Base-by-base conservation (phyloP, 1,140 invertebrate genomes). In the Mylabris phalerata region DNA sequence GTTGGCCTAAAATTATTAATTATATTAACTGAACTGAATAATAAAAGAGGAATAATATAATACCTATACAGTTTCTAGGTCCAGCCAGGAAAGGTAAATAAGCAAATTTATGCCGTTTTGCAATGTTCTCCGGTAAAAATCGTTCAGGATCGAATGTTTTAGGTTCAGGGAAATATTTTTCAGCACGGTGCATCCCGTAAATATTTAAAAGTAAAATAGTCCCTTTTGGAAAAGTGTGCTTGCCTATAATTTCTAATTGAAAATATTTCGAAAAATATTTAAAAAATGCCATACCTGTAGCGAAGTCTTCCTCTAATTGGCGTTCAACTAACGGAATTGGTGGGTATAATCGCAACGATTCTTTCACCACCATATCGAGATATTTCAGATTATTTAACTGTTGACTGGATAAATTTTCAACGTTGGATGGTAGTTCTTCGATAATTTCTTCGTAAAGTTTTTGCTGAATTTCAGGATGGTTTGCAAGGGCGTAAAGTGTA, bases 1-100 rank as follows among this genome's bases (percentile, higher is more conserved):
- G 77, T 57, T 78, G 74, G 5, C 76, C 75, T 75, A 55, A 55
- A 64, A 65, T 9, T 26, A 10, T 50, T 32, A 32, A 49, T 3
- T 49, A 27, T 44, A 51, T 60, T 39, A 24, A 27, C 3, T 46
- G 2, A 4, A 6, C 10, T 32, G 1, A 43, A 32, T 32, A 32
- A 32, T 32, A 32, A 32, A 25, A 19, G 5, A 6, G 43, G 47
- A 27, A 7, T 43, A n/a, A 32, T 1, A 43, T 39, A 52, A 68
- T 62, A 72, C 82, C 83, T 45, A 85, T 83, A 57, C 84, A 86
- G 68, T 84, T 84, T 38, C 84, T 74, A 9, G 76, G 72, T 7
- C 84, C 84, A 47, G 81, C 82, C 43, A 81, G 83, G 64, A 87
- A 88, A 4, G 85, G 84, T 27, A 86, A 69, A 63, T 79, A 86